A percentile compares a stretch with the other conserved stretches of the same genome.
phyloP scores from a whole-genome alignment of 2,888 invertebrate species.

The Amiota minor region DNA sequence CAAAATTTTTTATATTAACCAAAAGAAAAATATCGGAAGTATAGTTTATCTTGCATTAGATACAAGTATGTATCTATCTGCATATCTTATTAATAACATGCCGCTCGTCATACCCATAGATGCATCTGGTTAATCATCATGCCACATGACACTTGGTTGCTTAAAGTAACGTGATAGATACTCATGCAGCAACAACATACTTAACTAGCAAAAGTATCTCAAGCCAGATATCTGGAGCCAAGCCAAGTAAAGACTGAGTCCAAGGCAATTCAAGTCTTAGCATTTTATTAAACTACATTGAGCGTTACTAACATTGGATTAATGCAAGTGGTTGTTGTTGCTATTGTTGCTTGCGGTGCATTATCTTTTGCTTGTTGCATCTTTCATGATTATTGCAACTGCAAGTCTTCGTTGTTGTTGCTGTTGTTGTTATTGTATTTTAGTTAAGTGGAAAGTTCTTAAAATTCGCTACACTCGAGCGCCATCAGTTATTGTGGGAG shows the following conservation, averaged over 20 bases:
- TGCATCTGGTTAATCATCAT: conserved; percentile 40
- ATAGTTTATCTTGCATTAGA: neutral
- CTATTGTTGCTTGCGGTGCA: conserved; percentile 21
- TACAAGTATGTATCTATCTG: conserved; percentile 43
- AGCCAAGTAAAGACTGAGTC: neutral
- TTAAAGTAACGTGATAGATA: conserved; percentile 41
- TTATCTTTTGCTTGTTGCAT: conserved; percentile 20
- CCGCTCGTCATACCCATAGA: neutral
- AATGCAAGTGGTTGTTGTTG: conserved; percentile 33
- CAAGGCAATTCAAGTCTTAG: neutral
- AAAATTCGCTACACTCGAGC: conserved; percentile 45
- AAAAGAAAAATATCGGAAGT: no score
- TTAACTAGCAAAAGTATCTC: neutral
- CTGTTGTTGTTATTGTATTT: conserved; percentile 36
- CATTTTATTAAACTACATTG: conserved; percentile 33
- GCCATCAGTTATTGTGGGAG: conserved; percentile 23
- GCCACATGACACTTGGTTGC: conserved; percentile 40
- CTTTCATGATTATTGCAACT: conserved; percentile 3
- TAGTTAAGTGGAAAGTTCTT: conserved; percentile 49
- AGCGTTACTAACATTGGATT: conserved; percentile 43
- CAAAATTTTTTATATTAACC: no score
- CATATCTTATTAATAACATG: conserved; percentile 11
- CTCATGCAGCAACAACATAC: conserved; percentile 46
- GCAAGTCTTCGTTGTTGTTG: conserved; percentile 7
- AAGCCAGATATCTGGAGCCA: neutral